Conservation (phyloP, 2,113 vertebrate genomes). For the Thomomys bottae region DNA sequence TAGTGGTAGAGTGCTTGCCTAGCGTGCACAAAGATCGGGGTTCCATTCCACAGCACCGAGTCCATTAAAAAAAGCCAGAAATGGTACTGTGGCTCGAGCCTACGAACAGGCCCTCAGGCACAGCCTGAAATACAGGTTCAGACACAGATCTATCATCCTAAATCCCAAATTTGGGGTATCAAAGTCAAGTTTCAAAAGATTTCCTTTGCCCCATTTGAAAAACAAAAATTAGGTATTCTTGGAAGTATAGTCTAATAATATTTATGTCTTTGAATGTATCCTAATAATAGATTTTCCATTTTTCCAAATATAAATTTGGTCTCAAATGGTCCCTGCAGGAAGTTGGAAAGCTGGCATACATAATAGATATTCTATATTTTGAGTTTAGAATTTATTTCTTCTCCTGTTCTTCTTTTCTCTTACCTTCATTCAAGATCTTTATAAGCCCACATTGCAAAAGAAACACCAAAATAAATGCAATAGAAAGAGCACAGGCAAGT, state of each 20-base stretch:
- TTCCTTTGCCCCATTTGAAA: not conserved
- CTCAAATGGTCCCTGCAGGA: not conserved
- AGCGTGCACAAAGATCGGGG: no score
- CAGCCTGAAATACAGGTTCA: not conserved
- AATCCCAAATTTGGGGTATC: not conserved
- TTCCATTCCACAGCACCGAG: no score
- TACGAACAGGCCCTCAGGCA: not conserved
- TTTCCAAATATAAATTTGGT: slow-evolving; percentile 33
- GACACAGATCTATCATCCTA: not conserved
- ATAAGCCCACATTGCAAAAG: slow-evolving; percentile 33
- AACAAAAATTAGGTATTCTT: not conserved
- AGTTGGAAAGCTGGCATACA: slow-evolving; percentile 4
- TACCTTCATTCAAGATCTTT: slow-evolving; percentile 20
- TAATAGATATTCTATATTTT: slow-evolving; percentile 4
- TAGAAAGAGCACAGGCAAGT: not conserved
- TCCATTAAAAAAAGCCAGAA: no score
- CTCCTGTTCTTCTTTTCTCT: not conserved
- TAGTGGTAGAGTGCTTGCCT: no score
- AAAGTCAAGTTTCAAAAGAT: slow-evolving; percentile 28
- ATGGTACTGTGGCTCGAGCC: no score
- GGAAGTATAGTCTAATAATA: not conserved
- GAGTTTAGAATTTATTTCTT: not conserved
- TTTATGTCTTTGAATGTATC: slow-evolving; percentile 3
- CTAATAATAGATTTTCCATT: not conserved
- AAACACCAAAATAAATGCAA: not conserved